Conservation (phyloP, 2,888 invertebrate genomes). For the Thereva nobilitata region DNA sequence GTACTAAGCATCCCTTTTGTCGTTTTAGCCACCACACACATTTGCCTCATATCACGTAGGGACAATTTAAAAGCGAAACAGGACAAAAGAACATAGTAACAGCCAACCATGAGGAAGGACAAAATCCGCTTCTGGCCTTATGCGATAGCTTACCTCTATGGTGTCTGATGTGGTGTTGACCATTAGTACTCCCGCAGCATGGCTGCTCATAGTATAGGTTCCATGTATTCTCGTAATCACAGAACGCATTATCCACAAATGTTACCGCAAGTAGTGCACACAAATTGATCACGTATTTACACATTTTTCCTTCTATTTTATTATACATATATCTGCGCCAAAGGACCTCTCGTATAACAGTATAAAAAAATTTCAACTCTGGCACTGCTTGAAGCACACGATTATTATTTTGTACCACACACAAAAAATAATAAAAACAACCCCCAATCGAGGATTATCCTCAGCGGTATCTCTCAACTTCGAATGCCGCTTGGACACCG, state of each 20-base stretch:
- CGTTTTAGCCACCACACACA: slow-evolving; percentile 21
- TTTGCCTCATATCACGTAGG: slow-evolving; percentile 10
- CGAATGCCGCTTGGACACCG: too few relatives aligned
- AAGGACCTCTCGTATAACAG: too few relatives aligned
- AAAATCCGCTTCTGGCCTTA: too few relatives aligned
- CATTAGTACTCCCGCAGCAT: slow-evolving; percentile 67
- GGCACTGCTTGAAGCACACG: too few relatives aligned
- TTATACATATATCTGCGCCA: background rate
- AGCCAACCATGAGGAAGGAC: background rate
- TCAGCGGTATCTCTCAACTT: too few relatives aligned
- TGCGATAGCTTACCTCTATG: slow-evolving; percentile 67
- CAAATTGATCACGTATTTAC: slow-evolving; percentile 41
- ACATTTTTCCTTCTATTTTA: slow-evolving; percentile 36
- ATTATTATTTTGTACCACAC: too few relatives aligned
- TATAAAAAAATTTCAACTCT: too few relatives aligned
- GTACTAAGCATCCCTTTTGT: slow-evolving; percentile 19
- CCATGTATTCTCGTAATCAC: slow-evolving; percentile 68
- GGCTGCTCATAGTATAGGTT: slow-evolving; percentile 77
- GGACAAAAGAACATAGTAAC: slow-evolving; percentile 11
- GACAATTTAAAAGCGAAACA: slow-evolving; percentile 27
- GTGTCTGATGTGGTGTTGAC: slow-evolving; percentile 71
- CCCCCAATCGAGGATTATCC: too few relatives aligned
- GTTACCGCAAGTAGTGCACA: slow-evolving; percentile 48
- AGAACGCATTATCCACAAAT: slow-evolving; percentile 56
- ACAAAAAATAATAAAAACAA: too few relatives aligned